These are phyloP conservation scores for Chaenodraco wilsoni DNA, from an alignment of 2,797 vertebrate genomes.

Conservation along the genomic window DNA sequence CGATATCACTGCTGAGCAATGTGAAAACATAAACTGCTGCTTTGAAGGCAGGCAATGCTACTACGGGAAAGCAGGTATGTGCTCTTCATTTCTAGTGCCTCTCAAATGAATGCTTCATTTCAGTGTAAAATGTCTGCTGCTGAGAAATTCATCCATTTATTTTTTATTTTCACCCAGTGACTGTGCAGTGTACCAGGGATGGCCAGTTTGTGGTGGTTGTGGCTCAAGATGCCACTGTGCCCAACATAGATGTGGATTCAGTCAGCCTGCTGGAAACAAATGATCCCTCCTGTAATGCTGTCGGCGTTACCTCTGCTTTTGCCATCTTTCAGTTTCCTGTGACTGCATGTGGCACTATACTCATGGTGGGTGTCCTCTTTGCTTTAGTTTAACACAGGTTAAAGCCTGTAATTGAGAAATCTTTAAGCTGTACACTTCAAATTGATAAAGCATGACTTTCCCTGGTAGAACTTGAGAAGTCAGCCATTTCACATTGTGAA, in stretches of 20 bases:
- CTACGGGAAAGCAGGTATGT: slow-evolving; percentile 79
- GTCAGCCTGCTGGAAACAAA: slow-evolving; percentile 68
- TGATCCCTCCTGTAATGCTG: slow-evolving; percentile 62
- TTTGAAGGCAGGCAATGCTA: slow-evolving; percentile 73
- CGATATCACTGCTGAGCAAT: slow-evolving; percentile 66
- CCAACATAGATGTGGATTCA: slow-evolving; percentile 70
- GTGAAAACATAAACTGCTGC: slow-evolving; percentile 80
- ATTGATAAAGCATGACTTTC: not conserved
- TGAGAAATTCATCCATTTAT: fast-evolving
- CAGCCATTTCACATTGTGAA: not conserved
- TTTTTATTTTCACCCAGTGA: slow-evolving; percentile 72
- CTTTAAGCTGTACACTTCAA: not conserved
- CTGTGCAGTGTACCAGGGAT: slow-evolving; percentile 82
- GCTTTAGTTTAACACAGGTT: not conserved
- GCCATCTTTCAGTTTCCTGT: slow-evolving; percentile 82
- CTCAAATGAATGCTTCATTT: not conserved
- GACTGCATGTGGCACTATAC: slow-evolving; percentile 78
- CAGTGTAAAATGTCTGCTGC: not conserved
- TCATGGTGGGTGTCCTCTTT: slow-evolving; percentile 57
- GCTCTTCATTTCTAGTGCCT: not conserved
- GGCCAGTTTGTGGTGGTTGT: slow-evolving; percentile 84
- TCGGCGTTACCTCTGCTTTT: slow-evolving; percentile 67
- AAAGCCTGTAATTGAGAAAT: not conserved
- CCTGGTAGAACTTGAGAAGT: not conserved
- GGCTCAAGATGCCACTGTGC: slow-evolving; percentile 73